Evolutionary conservation across 2,797 vertebrate genomes (phyloP).

Genomic region (Iguana delicatissima): DNA sequence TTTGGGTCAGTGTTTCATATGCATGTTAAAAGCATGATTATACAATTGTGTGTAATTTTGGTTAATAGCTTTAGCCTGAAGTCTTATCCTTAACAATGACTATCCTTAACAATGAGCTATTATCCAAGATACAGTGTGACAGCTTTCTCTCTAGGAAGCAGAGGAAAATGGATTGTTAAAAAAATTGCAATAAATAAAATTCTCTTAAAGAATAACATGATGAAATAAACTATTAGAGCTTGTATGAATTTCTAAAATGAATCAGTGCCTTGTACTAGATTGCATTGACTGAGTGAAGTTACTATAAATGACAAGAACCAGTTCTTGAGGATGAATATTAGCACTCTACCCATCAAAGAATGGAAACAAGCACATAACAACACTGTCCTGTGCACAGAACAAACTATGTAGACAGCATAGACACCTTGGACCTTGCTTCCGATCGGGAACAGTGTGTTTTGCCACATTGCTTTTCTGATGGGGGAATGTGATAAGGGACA

Average conservation of each 20-base stretch:
- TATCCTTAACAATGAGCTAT: constrained; percentile 12
- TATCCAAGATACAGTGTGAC: neutral
- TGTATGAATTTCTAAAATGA: neutral
- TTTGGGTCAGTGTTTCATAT: constrained; percentile 35
- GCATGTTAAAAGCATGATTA: constrained; percentile 2
- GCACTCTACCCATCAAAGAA: neutral
- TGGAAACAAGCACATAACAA: neutral
- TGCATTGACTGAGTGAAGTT: neutral
- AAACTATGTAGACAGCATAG: too few species aligned
- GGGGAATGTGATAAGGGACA: neutral
- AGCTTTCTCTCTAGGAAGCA: neutral
- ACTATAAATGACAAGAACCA: neutral
- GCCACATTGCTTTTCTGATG: neutral
- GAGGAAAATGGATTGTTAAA: neutral
- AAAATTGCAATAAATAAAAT: neutral
- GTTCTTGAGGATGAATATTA: neutral
- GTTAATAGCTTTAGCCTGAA: constrained; percentile 5
- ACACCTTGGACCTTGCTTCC: neutral
- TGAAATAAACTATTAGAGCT: neutral
- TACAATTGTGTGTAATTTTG: constrained; percentile 4
- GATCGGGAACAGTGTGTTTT: neutral
- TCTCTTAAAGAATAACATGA: neutral
- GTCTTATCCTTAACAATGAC: constrained; percentile 7
- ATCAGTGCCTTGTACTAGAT: neutral
- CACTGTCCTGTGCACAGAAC: too few species aligned